These are phyloP conservation scores for Blastobasis lacticolella DNA, from an alignment of 2,888 invertebrate species.

Conservation along the genomic window DNA sequence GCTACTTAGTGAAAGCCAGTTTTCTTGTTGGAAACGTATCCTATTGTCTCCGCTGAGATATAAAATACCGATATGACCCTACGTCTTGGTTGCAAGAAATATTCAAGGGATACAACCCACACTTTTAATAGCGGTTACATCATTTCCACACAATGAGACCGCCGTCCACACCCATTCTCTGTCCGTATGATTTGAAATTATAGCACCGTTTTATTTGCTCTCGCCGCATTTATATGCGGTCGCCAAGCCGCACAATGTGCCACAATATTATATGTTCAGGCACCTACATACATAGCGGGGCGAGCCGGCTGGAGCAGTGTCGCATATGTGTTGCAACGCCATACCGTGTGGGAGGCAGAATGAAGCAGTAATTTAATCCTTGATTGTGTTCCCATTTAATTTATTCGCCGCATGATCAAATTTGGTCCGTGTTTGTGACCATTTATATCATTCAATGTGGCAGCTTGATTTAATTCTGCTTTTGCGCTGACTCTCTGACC, in stretches of 20 bases:
- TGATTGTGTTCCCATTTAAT: slow-evolving; percentile 71
- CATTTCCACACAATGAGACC: slow-evolving; percentile 75
- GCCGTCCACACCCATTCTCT: slow-evolving; percentile 75
- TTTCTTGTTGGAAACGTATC: slow-evolving; percentile 65
- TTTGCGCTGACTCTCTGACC: slow-evolving; percentile 28
- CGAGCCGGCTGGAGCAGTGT: slow-evolving; percentile 30
- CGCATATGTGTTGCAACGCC: slow-evolving; percentile 57
- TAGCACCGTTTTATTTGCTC: slow-evolving; percentile 75
- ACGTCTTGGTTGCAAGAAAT: slow-evolving; percentile 73
- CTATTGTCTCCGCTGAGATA: slow-evolving; percentile 70
- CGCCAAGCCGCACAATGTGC: slow-evolving; percentile 64
- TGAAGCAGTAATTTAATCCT: slow-evolving; percentile 70
- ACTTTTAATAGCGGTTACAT: slow-evolving; percentile 75
- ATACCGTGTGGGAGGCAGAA: slow-evolving; percentile 63
- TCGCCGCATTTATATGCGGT: slow-evolving; percentile 70
- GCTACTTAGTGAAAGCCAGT: slow-evolving; percentile 61
- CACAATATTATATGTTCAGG: slow-evolving; percentile 64
- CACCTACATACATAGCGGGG: slow-evolving; percentile 51
- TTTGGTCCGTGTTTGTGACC: slow-evolving; percentile 64
- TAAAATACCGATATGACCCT: slow-evolving; percentile 73
- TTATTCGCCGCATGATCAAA: slow-evolving; percentile 68
- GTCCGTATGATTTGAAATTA: slow-evolving; percentile 75
- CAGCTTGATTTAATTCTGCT: slow-evolving; percentile 42
- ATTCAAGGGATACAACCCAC: slow-evolving; percentile 73
- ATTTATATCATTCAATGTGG: slow-evolving; percentile 51